Base-by-base conservation (phyloP, 2,113 vertebrate species). In the Orthonyx spaldingii region DNA sequence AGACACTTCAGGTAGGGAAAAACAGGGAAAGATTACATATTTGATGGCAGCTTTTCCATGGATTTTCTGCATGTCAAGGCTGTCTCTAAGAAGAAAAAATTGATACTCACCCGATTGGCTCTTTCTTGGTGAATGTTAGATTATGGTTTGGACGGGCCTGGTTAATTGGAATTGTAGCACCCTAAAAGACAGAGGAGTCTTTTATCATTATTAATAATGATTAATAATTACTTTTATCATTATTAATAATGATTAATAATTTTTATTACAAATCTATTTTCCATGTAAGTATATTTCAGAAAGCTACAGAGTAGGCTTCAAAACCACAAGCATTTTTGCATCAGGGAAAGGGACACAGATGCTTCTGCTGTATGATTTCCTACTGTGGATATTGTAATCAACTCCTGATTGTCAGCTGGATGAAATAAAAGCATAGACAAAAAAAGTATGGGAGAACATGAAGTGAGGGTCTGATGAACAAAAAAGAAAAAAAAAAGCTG, bases 111-210 rank as follows among this genome's bases (percentile, higher is more conserved):
- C 98, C 98, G 3, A 98, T 96, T 9, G 98, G 98, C 61, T 98
- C 98, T 91, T 98, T 98, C 96, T 98, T 98, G 63, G 98, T 98
- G 88, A 98, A 98, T 83, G 98, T 98, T 79, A 98, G 96, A 46
- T 98, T 98, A 84, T 93, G 98, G 86, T 98, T 98, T 63, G 98
- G 98, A 42, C 98, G 98, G 16, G 98, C 98, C 76, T 98, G 98
- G 92, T 98, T 98, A 87, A 98, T 98, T 56, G 98, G 98, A 95
- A 99, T 99, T 39, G 98, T 99, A 80, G 98, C 96, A 56, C 98
- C 98, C 98, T 99, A 56, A 72, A 94, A 70, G 57, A 89, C 24
- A 96, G 81, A 80, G 15, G 35, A 92, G n/a, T n/a, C n/a, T n/a
- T n/a, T n/a, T n/a, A n/a, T n/a, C n/a, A n/a, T n/a, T n/a, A n/a